Base-by-base conservation (phyloP, 2,113 vertebrate species). In the Dolichotis patagonum region DNA sequence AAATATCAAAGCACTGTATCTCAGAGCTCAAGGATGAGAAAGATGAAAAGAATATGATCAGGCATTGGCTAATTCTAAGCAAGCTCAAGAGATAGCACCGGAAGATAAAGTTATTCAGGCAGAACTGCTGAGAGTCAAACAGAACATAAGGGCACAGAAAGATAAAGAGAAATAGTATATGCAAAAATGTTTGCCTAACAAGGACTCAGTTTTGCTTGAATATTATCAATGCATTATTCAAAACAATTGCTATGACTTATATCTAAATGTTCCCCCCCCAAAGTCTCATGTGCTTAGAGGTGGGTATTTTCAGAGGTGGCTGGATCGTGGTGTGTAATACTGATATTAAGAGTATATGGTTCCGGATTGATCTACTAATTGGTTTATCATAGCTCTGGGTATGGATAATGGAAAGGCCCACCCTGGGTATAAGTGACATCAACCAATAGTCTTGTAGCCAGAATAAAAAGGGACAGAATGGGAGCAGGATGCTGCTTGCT, bases 21-120 rank as follows among this genome's bases (percentile, higher is more conserved):
- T 30, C 75, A 78, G 75, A 78, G 12, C 43, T 78, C 75, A 78
- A 49, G 14, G 43, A 78, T 19, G 14, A 99, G 99, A 99, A 97
- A 99, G 99, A 93, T 98, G 99, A 91, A 99, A 99, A 98, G 99
- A 99, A 94, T 99, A 99, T 0, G 98, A 98, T 97, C 97, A 99
- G 96, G 99, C 99, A 97, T 91, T 99, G 99, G 97, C 95, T 93
- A 99, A 99, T 97, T 99, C 99, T 96, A 99, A 99, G 98, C 99
- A 99, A 98, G 99, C 99, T 78, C 75, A 78, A 49, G 43, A 49
- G 26, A 30, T 14, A 78, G 75, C 28, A 78, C 43, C 26, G 17
- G 73, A 77, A 46, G 43, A 46, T 77, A 77, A 77, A 77, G 73
- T 43, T 98, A 43, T 63, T 28, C 58, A 46, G 38, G 26, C 14